Conservation (phyloP, 2,113 vertebrate genomes). For the Sorex araneus region DNA sequence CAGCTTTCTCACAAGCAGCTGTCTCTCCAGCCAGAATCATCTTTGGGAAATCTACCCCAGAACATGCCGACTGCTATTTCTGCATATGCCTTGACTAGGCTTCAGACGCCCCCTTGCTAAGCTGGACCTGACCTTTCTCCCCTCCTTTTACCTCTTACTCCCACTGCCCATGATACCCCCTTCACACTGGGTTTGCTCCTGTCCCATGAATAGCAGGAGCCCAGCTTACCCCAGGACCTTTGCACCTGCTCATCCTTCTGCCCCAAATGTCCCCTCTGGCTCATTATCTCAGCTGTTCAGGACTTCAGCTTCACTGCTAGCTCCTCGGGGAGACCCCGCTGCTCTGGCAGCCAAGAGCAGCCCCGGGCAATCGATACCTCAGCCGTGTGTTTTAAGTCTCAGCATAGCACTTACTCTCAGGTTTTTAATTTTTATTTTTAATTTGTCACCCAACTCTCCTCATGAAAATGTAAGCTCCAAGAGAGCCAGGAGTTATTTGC, state of each 20-base stretch:
- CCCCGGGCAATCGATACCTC: neutral
- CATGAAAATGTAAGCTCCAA: neutral
- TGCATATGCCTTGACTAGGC: neutral
- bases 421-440: slow-evolving; percentile 64
- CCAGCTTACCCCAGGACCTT: slow-evolving; percentile 15
- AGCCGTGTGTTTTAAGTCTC: neutral
- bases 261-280: neutral
- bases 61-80: neutral
- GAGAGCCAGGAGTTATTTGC: slow-evolving; percentile 40
- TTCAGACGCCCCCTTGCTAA: neutral
- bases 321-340: neutral
- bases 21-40: neutral
- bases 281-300: neutral
- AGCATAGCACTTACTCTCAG: neutral
- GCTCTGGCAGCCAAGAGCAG: neutral
- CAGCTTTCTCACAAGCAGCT: neutral
- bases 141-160: neutral
- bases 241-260: neutral
- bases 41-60: neutral
- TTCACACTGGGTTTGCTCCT: neutral
- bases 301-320: neutral
- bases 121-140: neutral
- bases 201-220: neutral
- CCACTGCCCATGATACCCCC: accelerated
- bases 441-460: slow-evolving; percentile 50